A percentile compares a stretch with the other conserved stretches of the same genome.
Conservation (phyloP, 2,113 vertebrate genomes). For the Passer montanus region DNA sequence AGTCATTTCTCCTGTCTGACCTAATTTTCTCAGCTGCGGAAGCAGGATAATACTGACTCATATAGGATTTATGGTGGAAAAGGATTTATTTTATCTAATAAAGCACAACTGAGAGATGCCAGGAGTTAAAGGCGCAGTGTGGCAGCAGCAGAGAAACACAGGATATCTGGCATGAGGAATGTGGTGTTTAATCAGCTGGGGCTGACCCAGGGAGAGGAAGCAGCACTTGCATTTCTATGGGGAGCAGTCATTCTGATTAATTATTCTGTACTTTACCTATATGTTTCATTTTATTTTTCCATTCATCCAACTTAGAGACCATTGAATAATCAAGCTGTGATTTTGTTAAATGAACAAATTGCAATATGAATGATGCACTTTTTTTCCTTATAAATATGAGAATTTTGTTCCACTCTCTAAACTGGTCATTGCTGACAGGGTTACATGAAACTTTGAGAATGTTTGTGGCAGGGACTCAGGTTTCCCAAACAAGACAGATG, state of each 20-base stretch:
- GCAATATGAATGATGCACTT: not conserved
- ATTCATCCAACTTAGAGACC: not conserved
- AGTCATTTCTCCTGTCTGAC: not conserved
- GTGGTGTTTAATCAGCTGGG: not conserved
- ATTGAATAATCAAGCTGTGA: not conserved
- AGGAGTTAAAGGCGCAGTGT: not conserved
- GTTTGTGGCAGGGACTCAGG: not conserved
- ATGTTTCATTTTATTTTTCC: not conserved
- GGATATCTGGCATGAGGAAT: not conserved
- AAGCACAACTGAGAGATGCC: not conserved
- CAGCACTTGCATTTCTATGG: not conserved
- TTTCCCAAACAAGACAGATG: not conserved
- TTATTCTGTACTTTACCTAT: not conserved
- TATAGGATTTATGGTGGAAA: not conserved
- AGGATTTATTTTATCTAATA: constrained; percentile 12
- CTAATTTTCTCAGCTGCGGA: constrained; percentile 16
- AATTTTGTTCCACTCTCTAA: not conserved
- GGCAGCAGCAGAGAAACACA: accelerated
- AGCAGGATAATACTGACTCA: constrained; percentile 13
- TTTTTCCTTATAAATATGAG: not conserved
- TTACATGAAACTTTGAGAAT: not conserved
- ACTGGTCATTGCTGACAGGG: not conserved
- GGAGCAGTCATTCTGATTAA: not conserved
- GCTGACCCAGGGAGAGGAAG: not conserved
- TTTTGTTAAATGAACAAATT: not conserved